Conservation (phyloP, 92 coral and sea anemone genomes). For the Palythoa heliodiscus region DNA sequence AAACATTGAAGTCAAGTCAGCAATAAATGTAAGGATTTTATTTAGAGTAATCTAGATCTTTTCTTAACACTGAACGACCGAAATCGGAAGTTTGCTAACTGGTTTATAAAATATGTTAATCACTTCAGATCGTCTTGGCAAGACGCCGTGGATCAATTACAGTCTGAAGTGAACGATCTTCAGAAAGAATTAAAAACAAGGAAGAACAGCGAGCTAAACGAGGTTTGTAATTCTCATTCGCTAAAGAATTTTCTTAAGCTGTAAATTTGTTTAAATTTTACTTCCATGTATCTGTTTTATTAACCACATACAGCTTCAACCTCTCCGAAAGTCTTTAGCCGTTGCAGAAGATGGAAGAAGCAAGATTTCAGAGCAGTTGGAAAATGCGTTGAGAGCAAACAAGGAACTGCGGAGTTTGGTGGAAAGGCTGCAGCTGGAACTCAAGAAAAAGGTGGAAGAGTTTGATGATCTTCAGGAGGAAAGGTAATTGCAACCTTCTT, state of each 20-base stretch:
- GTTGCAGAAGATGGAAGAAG: constrained; percentile 74
- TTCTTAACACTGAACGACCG: not conserved
- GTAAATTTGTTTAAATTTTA: no score
- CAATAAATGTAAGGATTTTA: not conserved
- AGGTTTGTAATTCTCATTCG: constrained; percentile 48
- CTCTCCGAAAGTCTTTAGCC: constrained; percentile 79
- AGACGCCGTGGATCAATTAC: constrained; percentile 69
- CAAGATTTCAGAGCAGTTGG: constrained; percentile 70
- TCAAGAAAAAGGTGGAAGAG: constrained; percentile 73
- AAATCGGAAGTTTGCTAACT: not conserved
- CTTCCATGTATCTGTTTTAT: no score
- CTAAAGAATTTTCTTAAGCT: not conserved
- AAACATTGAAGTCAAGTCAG: no score
- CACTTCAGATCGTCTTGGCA: constrained; percentile 63
- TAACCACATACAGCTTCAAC: constrained; percentile 53
- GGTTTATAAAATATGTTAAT: not conserved
- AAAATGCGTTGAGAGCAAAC: constrained; percentile 72
- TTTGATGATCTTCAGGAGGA: constrained; percentile 68
- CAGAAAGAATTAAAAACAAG: constrained; percentile 62
- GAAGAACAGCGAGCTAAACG: constrained; percentile 67
- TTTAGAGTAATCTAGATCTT: not conserved
- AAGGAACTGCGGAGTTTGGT: constrained; percentile 78
- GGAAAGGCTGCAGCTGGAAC: constrained; percentile 78
- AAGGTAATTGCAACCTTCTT: constrained; percentile 51
- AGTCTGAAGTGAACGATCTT: constrained; percentile 65